phyloP scores from a whole-genome alignment of 2,888 invertebrate species.

The Unio delphinus region DNA sequence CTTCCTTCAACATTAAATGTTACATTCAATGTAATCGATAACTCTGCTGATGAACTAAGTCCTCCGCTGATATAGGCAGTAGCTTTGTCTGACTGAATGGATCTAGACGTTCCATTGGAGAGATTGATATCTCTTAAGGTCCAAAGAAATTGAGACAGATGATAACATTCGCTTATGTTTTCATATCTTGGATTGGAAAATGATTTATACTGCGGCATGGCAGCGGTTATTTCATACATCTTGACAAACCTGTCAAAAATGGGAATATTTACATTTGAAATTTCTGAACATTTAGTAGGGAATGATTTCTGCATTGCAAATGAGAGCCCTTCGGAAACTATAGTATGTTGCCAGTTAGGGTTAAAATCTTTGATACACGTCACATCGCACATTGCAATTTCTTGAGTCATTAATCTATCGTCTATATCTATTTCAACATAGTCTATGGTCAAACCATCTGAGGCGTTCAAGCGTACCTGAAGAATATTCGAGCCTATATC shows the following conservation, averaged over 20 bases:
- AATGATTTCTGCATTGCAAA: conserved; percentile 42
- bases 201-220: conserved; percentile 39
- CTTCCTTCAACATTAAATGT: conserved; percentile 44
- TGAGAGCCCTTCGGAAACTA: conserved; percentile 19
- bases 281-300: conserved; percentile 49
- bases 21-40: conserved; percentile 20
- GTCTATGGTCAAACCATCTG: conserved; percentile 42
- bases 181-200: conserved; percentile 41
- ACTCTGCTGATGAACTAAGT: conserved; percentile 7
- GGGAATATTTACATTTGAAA: conserved; percentile 51
- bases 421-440: conserved; percentile 36
- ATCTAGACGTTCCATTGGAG: neutral
- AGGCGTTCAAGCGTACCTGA: conserved; percentile 23
- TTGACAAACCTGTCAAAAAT: conserved; percentile 39
- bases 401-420: conserved; percentile 36
- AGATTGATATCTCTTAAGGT: conserved; percentile 29
- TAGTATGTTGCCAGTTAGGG: conserved; percentile 18
- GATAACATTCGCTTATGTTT: conserved; percentile 42
- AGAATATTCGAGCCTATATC: conserved; percentile 34
- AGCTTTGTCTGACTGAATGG: conserved; percentile 14
- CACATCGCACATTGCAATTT: conserved; percentile 41
- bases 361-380: conserved; percentile 33
- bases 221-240: conserved; percentile 42
- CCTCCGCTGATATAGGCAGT: conserved; percentile 22
- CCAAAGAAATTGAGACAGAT: conserved; percentile 43